phyloP scores from a whole-genome alignment of 2,113 vertebrate species.

The Tachuris rubrigastra region DNA sequence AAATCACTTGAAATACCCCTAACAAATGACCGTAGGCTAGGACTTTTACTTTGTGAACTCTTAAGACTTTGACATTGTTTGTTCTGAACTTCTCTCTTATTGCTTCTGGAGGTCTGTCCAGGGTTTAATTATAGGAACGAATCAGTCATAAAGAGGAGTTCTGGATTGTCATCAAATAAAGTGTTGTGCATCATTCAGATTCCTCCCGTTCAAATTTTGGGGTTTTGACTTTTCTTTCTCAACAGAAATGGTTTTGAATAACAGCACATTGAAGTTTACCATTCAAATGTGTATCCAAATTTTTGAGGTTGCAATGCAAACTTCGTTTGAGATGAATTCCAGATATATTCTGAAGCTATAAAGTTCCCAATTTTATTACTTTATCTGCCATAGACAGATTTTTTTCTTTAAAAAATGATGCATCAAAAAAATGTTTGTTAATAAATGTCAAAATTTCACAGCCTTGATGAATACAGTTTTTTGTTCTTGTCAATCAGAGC shows the following conservation, averaged over 20 bases:
- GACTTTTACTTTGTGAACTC: slow-evolving; percentile 2
- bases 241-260: background rate
- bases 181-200: background rate
- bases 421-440: background rate
- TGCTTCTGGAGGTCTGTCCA: background rate
- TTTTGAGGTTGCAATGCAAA: background rate
- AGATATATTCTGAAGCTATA: background rate
- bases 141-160: background rate
- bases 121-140: background rate
- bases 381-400: background rate
- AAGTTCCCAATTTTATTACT: background rate
- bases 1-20: slow-evolving; percentile 20
- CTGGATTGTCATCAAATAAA: background rate
- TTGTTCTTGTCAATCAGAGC: background rate
- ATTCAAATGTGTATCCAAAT: background rate
- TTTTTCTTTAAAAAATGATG: background rate
- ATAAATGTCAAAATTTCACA: background rate
- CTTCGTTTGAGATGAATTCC: background rate
- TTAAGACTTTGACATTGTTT: background rate
- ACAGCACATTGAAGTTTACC: background rate
- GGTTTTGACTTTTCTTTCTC: background rate
- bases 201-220: background rate
- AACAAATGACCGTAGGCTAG: background rate
- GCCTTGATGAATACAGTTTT: background rate
- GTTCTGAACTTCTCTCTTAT: background rate